Base-by-base conservation (phyloP, 2,113 vertebrate species). In the Picathartes gymnocephalus region DNA sequence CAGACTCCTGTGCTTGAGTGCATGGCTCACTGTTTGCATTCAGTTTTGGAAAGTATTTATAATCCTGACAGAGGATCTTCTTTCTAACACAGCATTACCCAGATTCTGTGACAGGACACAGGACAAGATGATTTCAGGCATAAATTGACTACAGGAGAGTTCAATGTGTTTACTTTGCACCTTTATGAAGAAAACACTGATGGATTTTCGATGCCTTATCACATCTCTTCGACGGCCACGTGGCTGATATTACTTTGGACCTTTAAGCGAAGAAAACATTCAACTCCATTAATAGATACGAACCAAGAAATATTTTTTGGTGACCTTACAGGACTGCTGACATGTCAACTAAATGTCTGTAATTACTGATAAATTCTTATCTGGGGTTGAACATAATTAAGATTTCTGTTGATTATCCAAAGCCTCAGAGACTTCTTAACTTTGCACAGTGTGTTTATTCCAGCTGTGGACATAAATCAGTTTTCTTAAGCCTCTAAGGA, bases 401-500 rank as follows among this genome's bases (percentile, higher is more conserved):
- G 61, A 81, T 93, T 93, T 87, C 45, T 89, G 66, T 42, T 87
- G 84, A 92, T 89, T 65, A 92, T 35, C 73, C 48, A 79, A 92
- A 89, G 47, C 83, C 65, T 61, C 45, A n/a, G 91, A 95, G 73
- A 95, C 10, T 31, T 77, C 58, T 61, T 70, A 88, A 62, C 45
- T 81, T 78, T 39, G 53, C 23, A 78, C 44, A 84, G n/a, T 19
- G 40, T 80, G 33, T 91, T 91, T 81, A 84, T 78, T 89, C 60
- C 27, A 71, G 28, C 45, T 77, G 77, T 57, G 82, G 54, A 76
- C 42, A 72, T 13, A 85, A 64, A 78, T 61, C 57, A 30, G 53
- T 74, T 76, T 92, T 37, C 65, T 45, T 68, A 44, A 87, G 30
- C 25, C 57, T 88, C 13, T 61, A 74, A 42, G 23, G 39, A 92